These are phyloP conservation scores for Sorex araneus DNA, from an alignment of 2,113 vertebrate species.

Conservation along the genomic window DNA sequence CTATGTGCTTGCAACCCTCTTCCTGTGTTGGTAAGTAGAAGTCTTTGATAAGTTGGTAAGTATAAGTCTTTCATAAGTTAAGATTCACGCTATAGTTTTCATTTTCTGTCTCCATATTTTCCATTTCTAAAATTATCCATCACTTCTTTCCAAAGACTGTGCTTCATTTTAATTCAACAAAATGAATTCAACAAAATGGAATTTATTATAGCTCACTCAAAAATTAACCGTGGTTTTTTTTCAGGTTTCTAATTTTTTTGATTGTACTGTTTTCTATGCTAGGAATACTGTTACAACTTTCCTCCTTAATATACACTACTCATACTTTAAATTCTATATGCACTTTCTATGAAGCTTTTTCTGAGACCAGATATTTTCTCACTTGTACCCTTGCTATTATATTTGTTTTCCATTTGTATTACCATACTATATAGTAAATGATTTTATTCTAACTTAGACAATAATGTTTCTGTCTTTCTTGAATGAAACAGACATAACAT, in stretches of 20 bases:
- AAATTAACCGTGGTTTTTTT: not conserved
- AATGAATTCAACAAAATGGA: no score
- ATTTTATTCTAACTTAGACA: not conserved
- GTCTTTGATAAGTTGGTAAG: no score
- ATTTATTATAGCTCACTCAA: no score
- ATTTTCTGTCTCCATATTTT: no score
- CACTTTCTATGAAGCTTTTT: not conserved
- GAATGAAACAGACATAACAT: not conserved
- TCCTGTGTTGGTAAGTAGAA: no score
- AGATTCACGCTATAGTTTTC: no score
- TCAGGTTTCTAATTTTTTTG: constrained; percentile 41
- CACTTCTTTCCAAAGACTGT: no score
- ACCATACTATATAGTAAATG: not conserved
- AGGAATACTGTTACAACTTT: not conserved
- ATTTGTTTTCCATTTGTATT: constrained; percentile 12
- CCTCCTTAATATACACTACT: not conserved
- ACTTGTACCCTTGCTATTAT: not conserved
- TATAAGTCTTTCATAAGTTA: no score
- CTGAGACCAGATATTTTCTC: not conserved
- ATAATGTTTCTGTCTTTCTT: not conserved
- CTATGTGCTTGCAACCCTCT: no score
- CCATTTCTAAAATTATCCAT: no score
- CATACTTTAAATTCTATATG: not conserved
- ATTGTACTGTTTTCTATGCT: not conserved
- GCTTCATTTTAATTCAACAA: no score